Percentiles rank a stretch among this genome's conserved stretches.
Conservation (phyloP, 2,113 vertebrate species). For the Serilophus lunatus region DNA sequence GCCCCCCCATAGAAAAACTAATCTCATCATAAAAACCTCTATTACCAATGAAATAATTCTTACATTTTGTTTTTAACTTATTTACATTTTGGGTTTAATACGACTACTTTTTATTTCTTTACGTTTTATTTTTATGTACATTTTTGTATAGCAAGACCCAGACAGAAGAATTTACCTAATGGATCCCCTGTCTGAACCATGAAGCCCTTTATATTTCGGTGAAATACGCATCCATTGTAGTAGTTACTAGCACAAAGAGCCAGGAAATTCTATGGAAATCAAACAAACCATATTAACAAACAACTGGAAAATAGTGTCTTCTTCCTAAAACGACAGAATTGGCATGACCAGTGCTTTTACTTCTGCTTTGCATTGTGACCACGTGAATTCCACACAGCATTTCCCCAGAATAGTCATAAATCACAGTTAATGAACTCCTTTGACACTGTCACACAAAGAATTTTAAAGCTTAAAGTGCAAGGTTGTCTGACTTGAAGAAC, state of each 20-base stretch:
- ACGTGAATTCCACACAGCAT: not conserved
- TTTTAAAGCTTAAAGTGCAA: not conserved
- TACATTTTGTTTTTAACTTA: not conserved
- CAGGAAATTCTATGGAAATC: constrained; percentile 87
- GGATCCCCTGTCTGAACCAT: constrained; percentile 99
- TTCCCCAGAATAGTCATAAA: not conserved
- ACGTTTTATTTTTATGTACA: not conserved
- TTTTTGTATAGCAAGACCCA: not conserved
- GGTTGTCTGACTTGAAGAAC: not conserved
- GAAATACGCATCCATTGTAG: constrained; percentile 90
- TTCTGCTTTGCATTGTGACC: not conserved
- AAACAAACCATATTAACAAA: constrained; percentile 40
- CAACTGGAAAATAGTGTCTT: not conserved
- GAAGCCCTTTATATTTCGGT: constrained; percentile 97
- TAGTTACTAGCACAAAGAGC: constrained; percentile 93
- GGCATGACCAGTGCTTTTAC: not conserved
- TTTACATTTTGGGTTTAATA: not conserved
- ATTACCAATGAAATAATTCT: not conserved
- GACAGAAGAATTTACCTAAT: constrained; percentile 77
- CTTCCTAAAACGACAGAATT: not conserved
- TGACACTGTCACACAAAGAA: not conserved
- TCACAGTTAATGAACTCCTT: not conserved
- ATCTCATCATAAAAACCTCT: not conserved
- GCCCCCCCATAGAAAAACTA: not conserved
- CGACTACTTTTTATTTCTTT: not conserved